Evolutionary conservation across 2,797 vertebrate genomes (phyloP), one percentile per base, ranked within the genome.

Genomic region (Clarias fuscus): DNA sequence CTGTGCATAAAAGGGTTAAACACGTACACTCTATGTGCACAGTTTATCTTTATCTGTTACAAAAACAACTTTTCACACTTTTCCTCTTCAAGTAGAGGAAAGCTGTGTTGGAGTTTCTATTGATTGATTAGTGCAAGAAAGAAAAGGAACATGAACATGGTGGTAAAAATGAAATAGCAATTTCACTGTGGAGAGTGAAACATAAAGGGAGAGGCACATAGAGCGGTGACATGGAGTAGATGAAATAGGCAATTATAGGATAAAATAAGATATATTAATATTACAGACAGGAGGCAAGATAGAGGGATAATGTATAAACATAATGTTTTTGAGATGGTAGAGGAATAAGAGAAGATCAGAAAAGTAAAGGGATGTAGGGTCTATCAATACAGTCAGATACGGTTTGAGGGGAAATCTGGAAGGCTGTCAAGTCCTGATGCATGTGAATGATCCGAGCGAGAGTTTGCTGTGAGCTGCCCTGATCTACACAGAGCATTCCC

Each of bases 391-490:
- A 76, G n/a, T 61, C 62, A 43, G 53, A 83, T 40, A 56, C n/a
- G 40, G 80, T 85, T 84, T 81, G 77, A 59, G 48, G 40, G 33
- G 67, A 62, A 76, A 78, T 65, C 53, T 77, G 65, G 61, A 67
- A n/a, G 27, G 43, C 79, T 87, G 79, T 84, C 86, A 75, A 65
- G 75, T 75, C 59, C 73, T 76, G 88, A 86, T 91, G 86, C 78
- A 89, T 88, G 48, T 8, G 61, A 88, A 73, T 48, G 76, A 86
- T 88, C 80, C 75, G 72, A 88, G 77, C 13, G 33, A 64, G 78
- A 53, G 80, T 80, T 78, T 79, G 86, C 85, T 78, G 84, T 84
- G 59, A 89, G 76, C 78, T 88, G 72, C 82, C 86, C 81, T 88
- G 90, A 88, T 71, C 88, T 81, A 89, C 37, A 30, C 76, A 83